Percentiles rank a stretch among this genome's conserved stretches.
Conservation (phyloP, 2,797 vertebrate species). For the Synaphobranchus kaupii region DNA sequence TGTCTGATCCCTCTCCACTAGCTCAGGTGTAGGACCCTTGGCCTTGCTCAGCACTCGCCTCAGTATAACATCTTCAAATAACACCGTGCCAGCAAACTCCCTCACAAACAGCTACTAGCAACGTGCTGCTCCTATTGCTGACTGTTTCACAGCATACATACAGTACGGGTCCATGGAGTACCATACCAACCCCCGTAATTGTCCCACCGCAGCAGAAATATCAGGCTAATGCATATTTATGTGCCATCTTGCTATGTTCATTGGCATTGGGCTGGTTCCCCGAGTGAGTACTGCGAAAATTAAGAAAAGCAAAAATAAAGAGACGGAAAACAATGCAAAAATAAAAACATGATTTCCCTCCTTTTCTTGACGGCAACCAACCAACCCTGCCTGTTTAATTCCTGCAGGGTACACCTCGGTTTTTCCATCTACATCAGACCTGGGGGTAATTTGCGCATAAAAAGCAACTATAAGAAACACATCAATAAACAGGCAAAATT, state of each 20-base stretch:
- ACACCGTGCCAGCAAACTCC: not conserved
- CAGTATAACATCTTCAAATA: not conserved
- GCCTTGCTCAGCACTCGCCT: not conserved
- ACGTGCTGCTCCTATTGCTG: not conserved
- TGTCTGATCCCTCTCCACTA: not conserved
- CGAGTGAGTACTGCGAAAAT: not conserved
- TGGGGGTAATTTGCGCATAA: not conserved
- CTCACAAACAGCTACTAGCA: not conserved
- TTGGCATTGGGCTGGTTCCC: not conserved
- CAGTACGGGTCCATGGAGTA: not conserved
- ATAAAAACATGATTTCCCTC: not conserved
- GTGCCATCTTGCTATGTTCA: not conserved
- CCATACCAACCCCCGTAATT: not conserved
- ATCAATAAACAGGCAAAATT: not conserved
- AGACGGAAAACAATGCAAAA: not conserved
- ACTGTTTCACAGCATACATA: not conserved
- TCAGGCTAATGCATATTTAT: not conserved
- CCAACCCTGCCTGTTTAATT: not conserved
- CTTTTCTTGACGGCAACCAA: not conserved
- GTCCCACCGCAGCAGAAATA: not conserved
- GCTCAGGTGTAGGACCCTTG: conserved; percentile 3
- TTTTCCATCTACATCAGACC: not conserved
- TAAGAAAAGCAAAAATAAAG: not conserved
- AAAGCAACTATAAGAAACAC: not conserved
- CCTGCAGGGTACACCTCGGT: not conserved